phyloP scores from a whole-genome alignment of 2,113 vertebrate genomes.

The Notarius quadriscutis region DNA sequence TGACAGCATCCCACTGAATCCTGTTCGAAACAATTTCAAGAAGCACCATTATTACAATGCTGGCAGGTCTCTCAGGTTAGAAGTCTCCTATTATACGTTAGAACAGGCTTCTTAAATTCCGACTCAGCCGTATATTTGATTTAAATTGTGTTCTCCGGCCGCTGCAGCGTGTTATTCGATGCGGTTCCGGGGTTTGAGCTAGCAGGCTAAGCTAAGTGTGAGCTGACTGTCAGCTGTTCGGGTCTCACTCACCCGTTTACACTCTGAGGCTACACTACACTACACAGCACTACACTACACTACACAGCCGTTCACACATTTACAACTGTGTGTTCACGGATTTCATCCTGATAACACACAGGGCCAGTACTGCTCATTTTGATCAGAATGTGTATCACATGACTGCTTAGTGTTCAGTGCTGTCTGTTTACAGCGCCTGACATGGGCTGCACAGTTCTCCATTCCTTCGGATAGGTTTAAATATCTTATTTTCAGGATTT shows the following conservation, averaged over 20 bases:
- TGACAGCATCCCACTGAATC: conserved; percentile 73
- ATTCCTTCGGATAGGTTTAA: neutral
- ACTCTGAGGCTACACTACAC: neutral
- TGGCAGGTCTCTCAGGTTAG: conserved; percentile 68
- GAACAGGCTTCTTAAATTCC: neutral
- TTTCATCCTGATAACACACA: neutral
- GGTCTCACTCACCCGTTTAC: neutral
- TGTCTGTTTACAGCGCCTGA: neutral
- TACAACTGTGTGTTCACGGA: neutral
- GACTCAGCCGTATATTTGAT: neutral
- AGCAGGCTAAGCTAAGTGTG: conserved; percentile 25
- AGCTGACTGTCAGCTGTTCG: conserved; percentile 29
- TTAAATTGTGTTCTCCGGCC: neutral
- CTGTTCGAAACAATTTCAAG: conserved; percentile 68
- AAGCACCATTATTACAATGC: conserved; percentile 67
- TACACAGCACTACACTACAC: too few species aligned
- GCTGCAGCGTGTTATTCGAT: neutral
- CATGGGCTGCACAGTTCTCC: neutral
- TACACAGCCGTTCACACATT: neutral
- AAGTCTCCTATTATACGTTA: neutral
- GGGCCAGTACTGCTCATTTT: neutral
- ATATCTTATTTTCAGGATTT: neutral
- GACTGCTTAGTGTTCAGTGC: neutral
- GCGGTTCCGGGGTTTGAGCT: conserved; percentile 31
- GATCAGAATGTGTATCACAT: neutral